phyloP scores from a whole-genome alignment of 64 coral and sea anemone genomes.

The Pocillopora damicornis region DNA sequence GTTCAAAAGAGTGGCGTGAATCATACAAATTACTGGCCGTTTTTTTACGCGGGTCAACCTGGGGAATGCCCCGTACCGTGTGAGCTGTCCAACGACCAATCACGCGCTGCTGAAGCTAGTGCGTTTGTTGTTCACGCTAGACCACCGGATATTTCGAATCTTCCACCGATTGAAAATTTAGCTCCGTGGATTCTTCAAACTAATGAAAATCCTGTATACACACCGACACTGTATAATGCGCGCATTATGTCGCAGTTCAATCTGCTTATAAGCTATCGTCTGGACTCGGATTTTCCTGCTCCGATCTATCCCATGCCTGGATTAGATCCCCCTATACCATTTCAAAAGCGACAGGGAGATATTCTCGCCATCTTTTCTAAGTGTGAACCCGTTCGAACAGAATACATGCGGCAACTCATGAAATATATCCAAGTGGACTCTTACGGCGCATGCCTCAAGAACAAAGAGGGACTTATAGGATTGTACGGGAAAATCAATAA shows the following conservation, averaged over 20 bases:
- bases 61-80: constrained; percentile 89
- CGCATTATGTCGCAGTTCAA: constrained; percentile 93
- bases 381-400: constrained; percentile 87
- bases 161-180: constrained; percentile 79
- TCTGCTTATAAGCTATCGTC: constrained; percentile 69
- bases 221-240: constrained; percentile 55
- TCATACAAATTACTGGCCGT: constrained; percentile 88
- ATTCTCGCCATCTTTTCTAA: constrained; percentile 87
- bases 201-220: constrained; percentile 96
- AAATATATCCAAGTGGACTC: constrained; percentile 89
- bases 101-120: constrained; percentile 60
- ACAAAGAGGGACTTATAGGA: constrained; percentile 75
- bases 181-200: constrained; percentile 97
- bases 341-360: constrained; percentile 56
- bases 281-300: constrained; percentile 96
- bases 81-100: constrained; percentile 77
- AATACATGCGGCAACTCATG: constrained; percentile 86
- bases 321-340: constrained; percentile 70
- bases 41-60: constrained; percentile 90
- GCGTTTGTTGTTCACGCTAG: constrained; percentile 92
- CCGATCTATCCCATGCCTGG: constrained; percentile 83
- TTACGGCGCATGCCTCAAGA: constrained; percentile 81
- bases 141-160: constrained; percentile 69
- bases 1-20: constrained; percentile 72
- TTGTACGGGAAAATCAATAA: constrained; percentile 83